A percentile compares a stretch with the other conserved stretches of the same genome.
These are phyloP conservation scores for Schizopygopsis pylzovi DNA, from an alignment of 2,797 vertebrate species.

Conservation along the genomic window DNA sequence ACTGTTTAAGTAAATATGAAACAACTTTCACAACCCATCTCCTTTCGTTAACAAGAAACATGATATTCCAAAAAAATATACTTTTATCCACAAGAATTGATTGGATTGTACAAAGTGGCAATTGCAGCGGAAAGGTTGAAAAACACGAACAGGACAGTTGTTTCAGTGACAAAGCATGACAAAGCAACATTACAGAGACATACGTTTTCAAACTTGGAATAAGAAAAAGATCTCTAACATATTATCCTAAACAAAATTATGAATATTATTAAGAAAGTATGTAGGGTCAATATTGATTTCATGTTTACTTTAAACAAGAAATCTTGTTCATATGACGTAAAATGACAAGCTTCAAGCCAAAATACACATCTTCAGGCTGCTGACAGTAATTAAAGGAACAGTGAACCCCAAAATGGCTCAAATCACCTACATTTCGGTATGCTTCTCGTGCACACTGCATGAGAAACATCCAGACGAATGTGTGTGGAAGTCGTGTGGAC, in stretches of 20 bases:
- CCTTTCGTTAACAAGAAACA: neutral
- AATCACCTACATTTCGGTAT: neutral
- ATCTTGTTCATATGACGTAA: neutral
- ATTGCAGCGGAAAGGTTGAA: neutral
- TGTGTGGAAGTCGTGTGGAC: neutral
- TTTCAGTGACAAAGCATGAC: constrained; percentile 7
- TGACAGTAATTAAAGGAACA: neutral
- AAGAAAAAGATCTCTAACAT: neutral
- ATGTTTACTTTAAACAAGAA: neutral
- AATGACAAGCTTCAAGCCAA: neutral
- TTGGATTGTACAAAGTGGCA: neutral
- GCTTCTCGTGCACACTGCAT: neutral
- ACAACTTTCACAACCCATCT: neutral
- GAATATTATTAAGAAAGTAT: neutral
- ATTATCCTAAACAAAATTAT: neutral
- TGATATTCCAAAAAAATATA: neutral
- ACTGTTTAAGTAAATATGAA: neutral
- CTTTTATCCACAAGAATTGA: neutral
- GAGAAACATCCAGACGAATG: neutral
- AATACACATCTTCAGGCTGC: neutral
- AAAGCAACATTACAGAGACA: neutral
- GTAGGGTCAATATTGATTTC: neutral
- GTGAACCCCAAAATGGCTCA: neutral
- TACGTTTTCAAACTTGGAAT: neutral
- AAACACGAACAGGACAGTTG: neutral